Conservation (phyloP, 1,140 invertebrate species). For the Drosophila trapezifrons region DNA sequence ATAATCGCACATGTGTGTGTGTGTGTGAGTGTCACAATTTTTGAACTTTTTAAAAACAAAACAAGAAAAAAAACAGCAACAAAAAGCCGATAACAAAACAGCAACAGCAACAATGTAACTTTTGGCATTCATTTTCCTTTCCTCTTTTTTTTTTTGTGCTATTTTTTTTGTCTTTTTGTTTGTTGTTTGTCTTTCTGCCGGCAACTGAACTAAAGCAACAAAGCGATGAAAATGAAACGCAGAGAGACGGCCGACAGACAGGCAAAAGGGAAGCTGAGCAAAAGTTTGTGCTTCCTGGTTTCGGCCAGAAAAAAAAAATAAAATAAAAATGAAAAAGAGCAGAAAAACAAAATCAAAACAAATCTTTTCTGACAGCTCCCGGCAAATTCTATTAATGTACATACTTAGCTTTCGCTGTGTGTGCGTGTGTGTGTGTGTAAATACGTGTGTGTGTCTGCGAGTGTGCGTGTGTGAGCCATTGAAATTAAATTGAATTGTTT, state of each 20-base stretch:
- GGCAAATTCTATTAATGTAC: conserved; percentile 59
- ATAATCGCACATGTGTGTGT: conserved; percentile 21
- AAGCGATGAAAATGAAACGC: background rate
- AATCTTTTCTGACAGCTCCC: conserved; percentile 70
- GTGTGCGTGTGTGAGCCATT: conserved; percentile 22
- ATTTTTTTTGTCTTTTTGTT: background rate
- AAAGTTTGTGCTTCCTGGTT: conserved; percentile 38
- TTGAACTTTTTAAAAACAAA: conserved; percentile 21
- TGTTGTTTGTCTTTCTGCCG: conserved; percentile 14
- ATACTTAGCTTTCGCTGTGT: conserved; percentile 25
- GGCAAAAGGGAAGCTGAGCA: conserved; percentile 35
- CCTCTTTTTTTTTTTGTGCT: background rate
- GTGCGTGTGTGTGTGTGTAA: conserved; percentile 1
- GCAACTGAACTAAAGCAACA: conserved; percentile 23
- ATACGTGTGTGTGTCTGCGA: background rate
- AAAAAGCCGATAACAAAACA: conserved; percentile 17
- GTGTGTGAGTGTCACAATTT: conserved; percentile 24
- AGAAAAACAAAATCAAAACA: conserved; percentile 57
- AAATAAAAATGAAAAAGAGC: background rate
- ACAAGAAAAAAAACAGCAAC: conserved; percentile 16
- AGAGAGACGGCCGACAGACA: conserved; percentile 21
- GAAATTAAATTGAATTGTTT: conserved; percentile 42
- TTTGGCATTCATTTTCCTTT: conserved; percentile 4
- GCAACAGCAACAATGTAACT: conserved; percentile 35
- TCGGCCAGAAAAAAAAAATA: conserved; percentile 1